Percentiles rank a stretch among this genome's conserved stretches.
phyloP scores from a whole-genome alignment of 2,797 vertebrate species.

The Crenichthys baileyi region DNA sequence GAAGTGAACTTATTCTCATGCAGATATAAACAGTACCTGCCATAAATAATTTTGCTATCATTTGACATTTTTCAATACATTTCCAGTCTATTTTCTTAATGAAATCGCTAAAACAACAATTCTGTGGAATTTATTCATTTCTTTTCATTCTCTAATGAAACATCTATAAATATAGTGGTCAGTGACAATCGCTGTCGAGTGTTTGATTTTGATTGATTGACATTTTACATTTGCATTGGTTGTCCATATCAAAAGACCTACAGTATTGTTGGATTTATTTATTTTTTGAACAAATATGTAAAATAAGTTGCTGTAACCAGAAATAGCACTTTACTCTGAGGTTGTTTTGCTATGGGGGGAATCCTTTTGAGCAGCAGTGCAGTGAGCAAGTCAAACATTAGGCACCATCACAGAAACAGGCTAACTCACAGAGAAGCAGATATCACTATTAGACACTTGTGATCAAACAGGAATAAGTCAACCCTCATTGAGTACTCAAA shows the following conservation, averaged over 20 bases:
- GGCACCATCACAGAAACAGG: constrained; percentile 18
- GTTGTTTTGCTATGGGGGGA: constrained; percentile 32
- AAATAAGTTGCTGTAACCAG: constrained; percentile 35
- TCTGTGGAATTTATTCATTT: neutral
- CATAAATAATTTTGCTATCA: constrained; percentile 82
- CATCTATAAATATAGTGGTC: constrained; percentile 9
- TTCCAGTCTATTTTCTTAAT: constrained; percentile 61
- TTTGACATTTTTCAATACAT: constrained; percentile 79
- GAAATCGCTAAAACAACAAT: constrained; percentile 65
- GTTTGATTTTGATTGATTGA: constrained; percentile 17
- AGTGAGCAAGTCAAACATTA: constrained; percentile 44
- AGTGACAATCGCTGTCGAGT: constrained; percentile 8
- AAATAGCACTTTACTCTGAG: constrained; percentile 70
- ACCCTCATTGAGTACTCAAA: constrained; percentile 4
- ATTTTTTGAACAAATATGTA: neutral
- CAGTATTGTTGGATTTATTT: constrained; percentile 20
- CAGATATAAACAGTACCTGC: constrained; percentile 43
- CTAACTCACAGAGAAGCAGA: constrained; percentile 8
- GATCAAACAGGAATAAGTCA: neutral
- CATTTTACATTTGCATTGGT: constrained; percentile 26
- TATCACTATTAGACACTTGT: constrained; percentile 12
- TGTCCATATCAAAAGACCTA: constrained; percentile 18
- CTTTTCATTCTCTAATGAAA: neutral
- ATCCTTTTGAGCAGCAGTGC: constrained; percentile 50
- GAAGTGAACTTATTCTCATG: constrained; percentile 10